phyloP scores from a whole-genome alignment of 2,888 invertebrate genomes.

The Drosophila melanosoma region DNA sequence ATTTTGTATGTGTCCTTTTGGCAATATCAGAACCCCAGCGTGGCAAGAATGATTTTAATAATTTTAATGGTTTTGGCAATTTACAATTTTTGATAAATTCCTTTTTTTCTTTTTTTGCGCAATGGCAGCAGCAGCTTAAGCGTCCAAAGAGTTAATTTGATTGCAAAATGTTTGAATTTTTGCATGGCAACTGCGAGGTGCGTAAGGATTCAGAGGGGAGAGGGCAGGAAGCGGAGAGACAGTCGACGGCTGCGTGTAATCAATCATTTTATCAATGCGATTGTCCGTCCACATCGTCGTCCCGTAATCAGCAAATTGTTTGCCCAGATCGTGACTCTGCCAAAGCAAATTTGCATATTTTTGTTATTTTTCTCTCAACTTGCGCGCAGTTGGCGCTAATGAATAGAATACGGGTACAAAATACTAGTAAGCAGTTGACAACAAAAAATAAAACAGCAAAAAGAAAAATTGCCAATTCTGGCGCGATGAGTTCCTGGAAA shows the following conservation, averaged over 20 bases:
- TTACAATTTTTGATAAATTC: constrained; percentile 81
- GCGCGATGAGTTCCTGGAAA: constrained; percentile 9
- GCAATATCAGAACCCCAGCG: constrained; percentile 22
- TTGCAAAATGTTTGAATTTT: constrained; percentile 79
- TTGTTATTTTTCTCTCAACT: constrained; percentile 68
- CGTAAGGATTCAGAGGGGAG: not conserved
- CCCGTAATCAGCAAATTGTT: constrained; percentile 81
- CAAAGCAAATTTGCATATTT: constrained; percentile 79
- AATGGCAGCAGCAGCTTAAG: constrained; percentile 62
- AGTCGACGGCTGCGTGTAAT: constrained; percentile 77
- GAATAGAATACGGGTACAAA: constrained; percentile 59
- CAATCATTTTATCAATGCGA: constrained; percentile 83
- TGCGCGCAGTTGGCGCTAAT: constrained; percentile 76
- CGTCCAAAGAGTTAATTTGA: constrained; percentile 80
- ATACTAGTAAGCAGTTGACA: constrained; percentile 39
- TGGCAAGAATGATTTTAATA: constrained; percentile 81
- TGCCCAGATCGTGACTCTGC: constrained; percentile 78
- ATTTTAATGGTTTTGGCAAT: constrained; percentile 83
- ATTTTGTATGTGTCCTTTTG: constrained; percentile 28
- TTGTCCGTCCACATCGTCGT: constrained; percentile 47
- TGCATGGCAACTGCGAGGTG: constrained; percentile 37
- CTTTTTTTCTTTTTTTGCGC: constrained; percentile 61
- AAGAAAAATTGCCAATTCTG: constrained; percentile 36
- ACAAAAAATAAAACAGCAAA: not conserved
- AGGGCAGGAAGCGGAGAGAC: constrained; percentile 16